Conservation (phyloP, 2,888 invertebrate species). For the Nesidiocoris tenuis region DNA sequence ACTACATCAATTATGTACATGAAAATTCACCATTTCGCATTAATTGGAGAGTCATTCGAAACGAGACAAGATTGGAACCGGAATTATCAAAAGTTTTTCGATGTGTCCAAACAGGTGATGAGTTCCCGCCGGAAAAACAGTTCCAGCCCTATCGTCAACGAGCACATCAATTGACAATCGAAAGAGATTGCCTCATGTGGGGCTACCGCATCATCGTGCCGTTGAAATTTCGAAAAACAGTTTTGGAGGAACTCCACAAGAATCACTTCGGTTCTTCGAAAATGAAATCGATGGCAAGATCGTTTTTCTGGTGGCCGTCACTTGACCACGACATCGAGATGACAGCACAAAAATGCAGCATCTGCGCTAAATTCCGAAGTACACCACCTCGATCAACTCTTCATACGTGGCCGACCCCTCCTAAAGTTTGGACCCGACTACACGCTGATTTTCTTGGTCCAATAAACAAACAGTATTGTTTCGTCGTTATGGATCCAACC, state of each 20-base stretch:
- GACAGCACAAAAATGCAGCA: neutral
- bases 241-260: conserved; percentile 28
- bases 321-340: neutral
- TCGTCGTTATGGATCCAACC: conserved; percentile 19
- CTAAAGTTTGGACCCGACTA: neutral
- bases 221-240: neutral
- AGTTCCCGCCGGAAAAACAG: neutral
- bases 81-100: neutral
- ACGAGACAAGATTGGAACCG: conserved; percentile 30
- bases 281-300: neutral
- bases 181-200: conserved; percentile 36
- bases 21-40: conserved; percentile 50
- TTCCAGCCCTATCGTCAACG: conserved; percentile 2
- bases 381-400: neutral
- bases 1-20: neutral
- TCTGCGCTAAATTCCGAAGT: neutral
- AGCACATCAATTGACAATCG: conserved; percentile 15
- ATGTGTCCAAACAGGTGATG: neutral
- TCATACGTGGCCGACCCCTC: neutral
- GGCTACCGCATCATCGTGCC: conserved; percentile 41
- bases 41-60: conserved; percentile 52
- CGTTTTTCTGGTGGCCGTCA: conserved; percentile 1
- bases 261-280: conserved; percentile 44
- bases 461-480: conserved; percentile 6
- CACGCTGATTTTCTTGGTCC: conserved; percentile 3